phyloP scores from a whole-genome alignment of 2,113 vertebrate genomes.

The Embiotoca jacksoni region DNA sequence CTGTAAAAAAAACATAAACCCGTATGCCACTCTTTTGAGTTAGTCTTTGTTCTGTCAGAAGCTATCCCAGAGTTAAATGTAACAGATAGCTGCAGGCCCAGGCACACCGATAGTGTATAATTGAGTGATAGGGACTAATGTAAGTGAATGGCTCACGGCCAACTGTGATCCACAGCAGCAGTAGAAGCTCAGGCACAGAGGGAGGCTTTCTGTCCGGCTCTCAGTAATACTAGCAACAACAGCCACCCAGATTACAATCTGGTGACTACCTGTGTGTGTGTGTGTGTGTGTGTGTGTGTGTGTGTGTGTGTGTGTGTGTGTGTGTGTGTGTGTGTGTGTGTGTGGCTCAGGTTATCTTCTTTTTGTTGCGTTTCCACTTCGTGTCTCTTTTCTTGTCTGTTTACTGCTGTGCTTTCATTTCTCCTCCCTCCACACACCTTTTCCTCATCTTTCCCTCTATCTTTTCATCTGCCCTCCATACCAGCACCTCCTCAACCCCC shows the following conservation, averaged over 20 bases:
- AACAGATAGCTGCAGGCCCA: constrained; percentile 63
- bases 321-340: constrained; percentile 1
- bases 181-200: constrained; percentile 41
- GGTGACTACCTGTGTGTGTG: constrained; percentile 51
- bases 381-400: constrained; percentile 22
- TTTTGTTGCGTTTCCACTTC: constrained; percentile 31
- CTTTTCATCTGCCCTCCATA: constrained; percentile 30
- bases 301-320: constrained; percentile 8
- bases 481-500: background rate
- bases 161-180: constrained; percentile 51
- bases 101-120: constrained; percentile 68
- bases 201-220: constrained; percentile 57
- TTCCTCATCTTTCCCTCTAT: constrained; percentile 1
- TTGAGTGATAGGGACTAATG: constrained; percentile 72
- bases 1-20: constrained; percentile 25
- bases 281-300: constrained; percentile 12
- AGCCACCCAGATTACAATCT: constrained; percentile 62
- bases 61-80: constrained; percentile 67
- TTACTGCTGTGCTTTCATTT: constrained; percentile 20
- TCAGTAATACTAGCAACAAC: constrained; percentile 60
- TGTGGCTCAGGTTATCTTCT: constrained; percentile 36
- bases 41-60: constrained; percentile 70
- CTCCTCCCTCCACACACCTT: constrained; percentile 21
- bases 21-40: constrained; percentile 40
- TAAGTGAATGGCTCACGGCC: constrained; percentile 60